Conservation (phyloP, 2,888 invertebrate species). For the Cotesia congregata region DNA sequence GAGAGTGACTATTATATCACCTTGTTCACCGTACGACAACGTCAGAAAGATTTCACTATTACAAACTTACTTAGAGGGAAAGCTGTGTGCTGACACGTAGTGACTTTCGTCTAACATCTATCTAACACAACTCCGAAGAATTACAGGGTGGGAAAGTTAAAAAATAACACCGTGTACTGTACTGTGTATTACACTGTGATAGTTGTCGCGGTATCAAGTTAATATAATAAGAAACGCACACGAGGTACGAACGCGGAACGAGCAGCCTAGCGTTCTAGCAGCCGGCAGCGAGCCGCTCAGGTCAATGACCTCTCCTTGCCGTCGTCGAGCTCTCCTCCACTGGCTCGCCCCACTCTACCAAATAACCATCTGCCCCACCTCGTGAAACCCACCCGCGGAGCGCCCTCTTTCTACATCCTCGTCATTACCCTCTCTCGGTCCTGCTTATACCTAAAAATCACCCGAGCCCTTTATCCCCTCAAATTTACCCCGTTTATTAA, state of each 20-base stretch:
- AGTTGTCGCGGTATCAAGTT: slow-evolving; percentile 44
- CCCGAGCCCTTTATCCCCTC: slow-evolving; percentile 14
- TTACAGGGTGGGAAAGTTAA: slow-evolving; percentile 13
- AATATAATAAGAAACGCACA: slow-evolving; percentile 54
- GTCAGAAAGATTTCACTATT: slow-evolving; percentile 27
- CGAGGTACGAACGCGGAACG: slow-evolving; percentile 63
- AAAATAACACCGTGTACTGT: slow-evolving; percentile 5
- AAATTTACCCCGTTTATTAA: neutral
- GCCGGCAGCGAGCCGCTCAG: slow-evolving; percentile 69
- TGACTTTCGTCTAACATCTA: slow-evolving; percentile 4
- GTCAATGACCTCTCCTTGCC: slow-evolving; percentile 69
- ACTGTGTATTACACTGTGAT: slow-evolving; percentile 18
- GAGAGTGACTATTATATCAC: slow-evolving; percentile 10
- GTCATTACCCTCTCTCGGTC: slow-evolving; percentile 2
- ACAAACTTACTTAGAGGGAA: slow-evolving; percentile 17
- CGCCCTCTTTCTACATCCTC: slow-evolving; percentile 4
- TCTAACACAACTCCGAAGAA: neutral
- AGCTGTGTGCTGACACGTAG: neutral
- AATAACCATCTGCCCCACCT: slow-evolving; percentile 29
- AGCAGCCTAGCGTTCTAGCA: slow-evolving; percentile 67
- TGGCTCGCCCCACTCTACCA: slow-evolving; percentile 35
- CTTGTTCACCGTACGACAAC: slow-evolving; percentile 14
- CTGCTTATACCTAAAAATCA: slow-evolving; percentile 5
- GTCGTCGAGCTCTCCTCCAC: slow-evolving; percentile 63
- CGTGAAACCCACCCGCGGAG: slow-evolving; percentile 25